Conservation (phyloP, 1,140 invertebrate genomes). For the Muscidifurax raptorellus region DNA sequence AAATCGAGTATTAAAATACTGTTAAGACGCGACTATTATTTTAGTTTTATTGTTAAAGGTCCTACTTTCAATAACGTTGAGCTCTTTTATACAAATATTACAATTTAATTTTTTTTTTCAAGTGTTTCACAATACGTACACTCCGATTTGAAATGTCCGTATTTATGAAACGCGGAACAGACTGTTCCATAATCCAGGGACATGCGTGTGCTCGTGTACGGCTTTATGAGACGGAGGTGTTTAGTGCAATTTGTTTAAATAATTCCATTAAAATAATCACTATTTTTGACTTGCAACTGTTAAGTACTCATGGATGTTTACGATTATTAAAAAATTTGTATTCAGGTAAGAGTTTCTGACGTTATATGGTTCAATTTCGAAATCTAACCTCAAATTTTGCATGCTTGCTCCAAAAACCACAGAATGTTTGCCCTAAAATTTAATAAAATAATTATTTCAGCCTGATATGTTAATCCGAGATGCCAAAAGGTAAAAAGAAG, state of each 20-base stretch:
- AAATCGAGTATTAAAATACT: neutral
- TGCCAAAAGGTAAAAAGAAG: neutral
- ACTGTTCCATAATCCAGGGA: conserved; percentile 4
- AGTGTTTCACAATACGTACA: neutral
- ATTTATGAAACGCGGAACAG: neutral
- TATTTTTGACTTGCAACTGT: neutral
- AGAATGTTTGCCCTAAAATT: too few species aligned
- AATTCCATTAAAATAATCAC: neutral
- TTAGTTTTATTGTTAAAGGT: neutral
- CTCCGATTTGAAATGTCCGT: conserved; percentile 1
- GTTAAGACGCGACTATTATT: neutral
- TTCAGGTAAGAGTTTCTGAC: neutral
- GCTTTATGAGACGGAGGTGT: neutral
- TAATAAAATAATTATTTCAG: conserved; percentile 8
- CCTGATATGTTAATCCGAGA: neutral
- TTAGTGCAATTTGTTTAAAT: neutral
- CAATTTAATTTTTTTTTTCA: conserved; percentile 1
- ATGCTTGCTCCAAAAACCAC: neutral
- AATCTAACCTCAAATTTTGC: conserved; percentile 7
- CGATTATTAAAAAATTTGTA: neutral
- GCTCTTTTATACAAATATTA: neutral
- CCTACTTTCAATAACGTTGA: conserved; percentile 1
- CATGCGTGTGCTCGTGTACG: neutral
- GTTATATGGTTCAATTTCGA: neutral
- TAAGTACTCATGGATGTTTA: neutral